Evolutionary conservation across 2,888 invertebrate species (phyloP).

Genomic region (Nycteola revayana): DNA sequence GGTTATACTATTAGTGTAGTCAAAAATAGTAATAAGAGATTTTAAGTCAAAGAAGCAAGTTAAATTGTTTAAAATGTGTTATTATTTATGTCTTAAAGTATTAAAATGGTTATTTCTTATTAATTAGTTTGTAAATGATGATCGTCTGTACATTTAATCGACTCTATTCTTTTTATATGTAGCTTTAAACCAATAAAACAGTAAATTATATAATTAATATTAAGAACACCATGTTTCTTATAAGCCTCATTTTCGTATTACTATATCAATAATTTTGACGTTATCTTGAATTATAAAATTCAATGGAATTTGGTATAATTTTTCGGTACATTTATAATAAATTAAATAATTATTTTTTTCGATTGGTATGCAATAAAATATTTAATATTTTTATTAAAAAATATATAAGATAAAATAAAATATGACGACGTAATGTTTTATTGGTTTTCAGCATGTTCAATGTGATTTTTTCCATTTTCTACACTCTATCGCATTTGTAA

Average conservation of each 20-base stretch:
- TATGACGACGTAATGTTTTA: too few relatives aligned
- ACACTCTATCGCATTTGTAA: slow-evolving; percentile 71
- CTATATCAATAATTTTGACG: too few relatives aligned
- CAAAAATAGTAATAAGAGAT: slow-evolving; percentile 77
- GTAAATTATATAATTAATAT: too few relatives aligned
- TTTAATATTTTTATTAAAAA: too few relatives aligned
- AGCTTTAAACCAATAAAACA: slow-evolving; percentile 68
- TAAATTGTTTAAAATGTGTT: slow-evolving; percentile 82
- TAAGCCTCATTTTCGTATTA: too few relatives aligned
- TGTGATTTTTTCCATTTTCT: slow-evolving; percentile 69
- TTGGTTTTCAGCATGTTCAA: slow-evolving; percentile 62
- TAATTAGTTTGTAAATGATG: slow-evolving; percentile 80
- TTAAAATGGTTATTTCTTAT: slow-evolving; percentile 83
- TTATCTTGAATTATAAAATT: too few relatives aligned
- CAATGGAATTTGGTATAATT: too few relatives aligned
- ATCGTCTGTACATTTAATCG: slow-evolving; percentile 69
- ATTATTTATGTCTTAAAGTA: slow-evolving; percentile 83
- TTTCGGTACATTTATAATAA: too few relatives aligned
- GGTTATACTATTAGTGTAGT: slow-evolving; percentile 81
- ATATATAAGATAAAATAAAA: too few relatives aligned
- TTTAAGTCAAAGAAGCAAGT: slow-evolving; percentile 82
- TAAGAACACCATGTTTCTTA: too few relatives aligned
- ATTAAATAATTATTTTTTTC: too few relatives aligned
- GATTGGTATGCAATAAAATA: too few relatives aligned
- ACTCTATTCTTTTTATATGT: slow-evolving; percentile 53